A percentile compares a stretch with the other conserved stretches of the same genome.
Evolutionary conservation across 2,797 vertebrate genomes (phyloP).

Genomic region (Pangasius mekongensis): DNA sequence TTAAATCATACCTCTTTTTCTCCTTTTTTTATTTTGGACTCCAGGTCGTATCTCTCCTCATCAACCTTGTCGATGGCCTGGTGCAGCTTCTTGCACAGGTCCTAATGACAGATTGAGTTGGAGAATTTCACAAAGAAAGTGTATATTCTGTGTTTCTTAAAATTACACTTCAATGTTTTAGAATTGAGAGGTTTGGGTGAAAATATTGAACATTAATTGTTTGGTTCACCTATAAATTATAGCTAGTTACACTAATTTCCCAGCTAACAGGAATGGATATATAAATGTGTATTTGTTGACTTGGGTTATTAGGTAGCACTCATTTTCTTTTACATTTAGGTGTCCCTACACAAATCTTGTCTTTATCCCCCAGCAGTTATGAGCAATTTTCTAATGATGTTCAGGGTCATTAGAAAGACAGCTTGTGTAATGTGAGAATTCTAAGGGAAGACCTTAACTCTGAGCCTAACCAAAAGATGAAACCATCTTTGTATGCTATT

Average conservation of each 20-base stretch:
- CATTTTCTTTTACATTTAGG: background rate
- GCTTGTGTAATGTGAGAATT: background rate
- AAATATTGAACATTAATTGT: background rate
- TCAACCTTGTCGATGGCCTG: slow-evolving; percentile 62
- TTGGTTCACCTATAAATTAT: background rate
- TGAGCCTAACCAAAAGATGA: background rate
- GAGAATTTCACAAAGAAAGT: background rate
- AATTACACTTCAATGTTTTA: background rate
- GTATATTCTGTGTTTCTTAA: background rate
- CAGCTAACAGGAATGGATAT: background rate
- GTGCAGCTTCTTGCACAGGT: slow-evolving; percentile 64
- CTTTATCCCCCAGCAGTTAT: too few species aligned
- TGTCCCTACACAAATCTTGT: background rate
- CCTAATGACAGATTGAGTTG: slow-evolving; percentile 51
- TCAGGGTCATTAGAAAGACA: background rate
- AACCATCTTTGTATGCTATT: background rate
- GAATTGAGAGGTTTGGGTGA: background rate
- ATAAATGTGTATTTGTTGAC: background rate
- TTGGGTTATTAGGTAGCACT: background rate
- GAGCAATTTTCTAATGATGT: background rate
- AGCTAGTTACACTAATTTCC: background rate
- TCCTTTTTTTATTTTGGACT: slow-evolving; percentile 63
- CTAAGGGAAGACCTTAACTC: background rate
- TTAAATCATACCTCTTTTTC: slow-evolving; percentile 61
- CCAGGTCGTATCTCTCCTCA: slow-evolving; percentile 69